Conservation (phyloP, 2,797 vertebrate species). For the Chromis chromis region DNA sequence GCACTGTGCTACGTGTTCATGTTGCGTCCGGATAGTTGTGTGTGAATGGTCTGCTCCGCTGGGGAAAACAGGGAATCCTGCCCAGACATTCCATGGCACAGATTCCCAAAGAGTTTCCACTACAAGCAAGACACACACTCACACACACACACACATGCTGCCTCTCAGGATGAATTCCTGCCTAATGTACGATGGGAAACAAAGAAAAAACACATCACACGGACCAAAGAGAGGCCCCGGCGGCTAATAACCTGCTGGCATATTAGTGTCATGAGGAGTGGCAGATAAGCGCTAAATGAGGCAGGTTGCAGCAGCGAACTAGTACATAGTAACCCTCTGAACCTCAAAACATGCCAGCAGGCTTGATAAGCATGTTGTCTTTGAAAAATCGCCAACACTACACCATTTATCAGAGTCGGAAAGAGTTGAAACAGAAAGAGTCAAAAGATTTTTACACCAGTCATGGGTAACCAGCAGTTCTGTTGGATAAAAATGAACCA, state of each 20-base stretch:
- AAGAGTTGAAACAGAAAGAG: too few relatives aligned
- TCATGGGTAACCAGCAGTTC: too few relatives aligned
- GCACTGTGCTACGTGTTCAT: constrained; percentile 61
- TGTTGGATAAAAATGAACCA: too few relatives aligned
- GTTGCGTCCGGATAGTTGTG: constrained; percentile 59
- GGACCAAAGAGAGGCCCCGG: constrained; percentile 7
- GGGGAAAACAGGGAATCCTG: constrained; percentile 78
- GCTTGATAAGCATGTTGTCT: too few relatives aligned
- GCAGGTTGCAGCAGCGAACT: constrained; percentile 24
- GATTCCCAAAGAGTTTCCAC: constrained; percentile 81
- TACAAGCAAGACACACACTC: constrained; percentile 67
- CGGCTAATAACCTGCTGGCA: constrained; percentile 34
- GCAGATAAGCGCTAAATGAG: constrained; percentile 30
- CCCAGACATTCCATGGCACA: constrained; percentile 82
- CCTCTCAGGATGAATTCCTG: constrained; percentile 57
- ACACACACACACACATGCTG: constrained; percentile 29
- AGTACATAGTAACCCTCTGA: constrained; percentile 4
- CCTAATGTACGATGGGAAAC: constrained; percentile 59
- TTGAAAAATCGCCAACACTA: too few relatives aligned
- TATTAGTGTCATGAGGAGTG: constrained; percentile 38
- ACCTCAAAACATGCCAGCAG: too few relatives aligned
- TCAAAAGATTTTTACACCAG: too few relatives aligned
- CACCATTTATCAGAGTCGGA: too few relatives aligned
- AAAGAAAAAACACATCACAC: constrained; percentile 45
- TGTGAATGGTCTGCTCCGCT: constrained; percentile 72